Percentiles rank a stretch among this genome's conserved stretches.
These are phyloP conservation scores for Engystomops pustulosus DNA, from an alignment of 2,113 vertebrate species.

Conservation along the genomic window DNA sequence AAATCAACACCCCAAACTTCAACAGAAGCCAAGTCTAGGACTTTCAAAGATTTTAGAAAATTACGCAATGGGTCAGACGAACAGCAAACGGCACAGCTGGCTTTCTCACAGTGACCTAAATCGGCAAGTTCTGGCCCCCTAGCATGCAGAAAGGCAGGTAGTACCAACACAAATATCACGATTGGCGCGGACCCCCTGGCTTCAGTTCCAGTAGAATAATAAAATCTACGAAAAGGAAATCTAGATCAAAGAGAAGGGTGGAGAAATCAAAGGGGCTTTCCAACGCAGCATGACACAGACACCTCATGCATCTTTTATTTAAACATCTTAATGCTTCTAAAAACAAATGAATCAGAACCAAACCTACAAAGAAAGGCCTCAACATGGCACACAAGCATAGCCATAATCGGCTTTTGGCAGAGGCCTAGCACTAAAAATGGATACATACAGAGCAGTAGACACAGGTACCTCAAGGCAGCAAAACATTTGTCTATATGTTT, in stretches of 20 bases:
- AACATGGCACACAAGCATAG: too few species aligned
- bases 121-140: background rate
- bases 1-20: background rate
- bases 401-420: too few species aligned
- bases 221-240: background rate
- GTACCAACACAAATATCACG: slow-evolving; percentile 10
- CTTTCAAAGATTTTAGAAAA: slow-evolving; percentile 9
- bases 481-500: too few species aligned
- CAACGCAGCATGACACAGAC: too few species aligned
- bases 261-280: background rate
- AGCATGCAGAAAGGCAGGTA: background rate
- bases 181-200: background rate
- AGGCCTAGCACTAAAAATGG: too few species aligned
- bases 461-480: too few species aligned
- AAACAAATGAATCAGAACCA: too few species aligned
- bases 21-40: background rate
- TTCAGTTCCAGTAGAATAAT: background rate
- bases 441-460: too few species aligned
- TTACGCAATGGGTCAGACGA: background rate
- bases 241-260: background rate
- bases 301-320: too few species aligned
- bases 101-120: background rate
- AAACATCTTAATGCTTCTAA: too few species aligned
- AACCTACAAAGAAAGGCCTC: too few species aligned
- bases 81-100: background rate